phyloP scores from a whole-genome alignment of 2,888 invertebrate genomes.

The Drosophila mimica region DNA sequence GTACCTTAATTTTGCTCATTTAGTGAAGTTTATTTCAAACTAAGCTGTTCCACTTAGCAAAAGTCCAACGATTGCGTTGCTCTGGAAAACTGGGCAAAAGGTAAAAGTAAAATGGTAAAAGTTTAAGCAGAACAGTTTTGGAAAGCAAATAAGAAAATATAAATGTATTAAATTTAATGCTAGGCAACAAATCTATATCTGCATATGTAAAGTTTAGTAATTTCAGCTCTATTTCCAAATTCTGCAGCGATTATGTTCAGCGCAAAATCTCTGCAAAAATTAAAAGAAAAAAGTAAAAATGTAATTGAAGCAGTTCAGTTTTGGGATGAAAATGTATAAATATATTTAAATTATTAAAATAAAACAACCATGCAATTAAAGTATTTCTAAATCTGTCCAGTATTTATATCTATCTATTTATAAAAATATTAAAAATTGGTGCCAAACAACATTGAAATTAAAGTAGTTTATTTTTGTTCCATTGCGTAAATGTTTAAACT shows the following conservation, averaged over 20 bases:
- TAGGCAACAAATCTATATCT: not conserved
- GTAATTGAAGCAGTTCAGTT: too few species aligned
- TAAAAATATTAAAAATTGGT: not conserved
- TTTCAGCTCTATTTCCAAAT: too few species aligned
- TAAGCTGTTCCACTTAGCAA: not conserved
- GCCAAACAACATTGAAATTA: not conserved
- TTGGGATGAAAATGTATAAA: too few species aligned
- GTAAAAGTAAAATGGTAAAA: not conserved
- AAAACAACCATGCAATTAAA: too few species aligned
- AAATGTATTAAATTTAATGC: not conserved
- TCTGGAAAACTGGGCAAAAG: not conserved
- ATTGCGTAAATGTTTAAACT: not conserved
- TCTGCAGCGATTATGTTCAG: too few species aligned
- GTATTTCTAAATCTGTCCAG: not conserved
- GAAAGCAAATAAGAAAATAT: not conserved
- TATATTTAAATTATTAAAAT: too few species aligned
- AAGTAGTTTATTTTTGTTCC: not conserved
- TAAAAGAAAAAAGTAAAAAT: too few species aligned
- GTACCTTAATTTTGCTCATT: not conserved
- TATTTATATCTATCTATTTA: not conserved
- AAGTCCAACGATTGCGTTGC: not conserved
- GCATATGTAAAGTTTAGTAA: not conserved
- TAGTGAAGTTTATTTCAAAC: not conserved
- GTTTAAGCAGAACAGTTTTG: not conserved
- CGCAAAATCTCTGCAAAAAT: too few species aligned